A percentile compares a stretch with the other conserved stretches of the same genome.
phyloP scores from a whole-genome alignment of 2,113 vertebrate genomes.

The Lipophrys pholis region DNA sequence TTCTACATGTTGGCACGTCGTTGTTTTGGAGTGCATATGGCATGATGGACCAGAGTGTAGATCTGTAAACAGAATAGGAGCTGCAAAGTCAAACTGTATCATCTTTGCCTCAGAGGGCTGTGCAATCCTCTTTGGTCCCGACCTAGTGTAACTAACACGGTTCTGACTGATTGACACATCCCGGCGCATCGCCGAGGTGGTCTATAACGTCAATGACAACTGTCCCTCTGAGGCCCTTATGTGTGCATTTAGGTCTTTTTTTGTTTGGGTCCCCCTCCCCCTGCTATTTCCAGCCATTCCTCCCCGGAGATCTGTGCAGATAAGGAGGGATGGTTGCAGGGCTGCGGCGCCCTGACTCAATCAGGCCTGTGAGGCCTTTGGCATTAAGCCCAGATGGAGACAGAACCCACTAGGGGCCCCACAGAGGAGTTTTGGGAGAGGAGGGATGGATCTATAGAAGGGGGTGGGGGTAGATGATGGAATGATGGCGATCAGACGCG shows the following conservation, averaged over 20 bases:
- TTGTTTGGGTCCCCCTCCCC: slow-evolving; percentile 20
- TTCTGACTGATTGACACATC: slow-evolving; percentile 57
- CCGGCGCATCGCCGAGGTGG: slow-evolving; percentile 32
- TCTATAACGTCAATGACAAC: slow-evolving; percentile 65
- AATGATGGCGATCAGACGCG: slow-evolving; percentile 79
- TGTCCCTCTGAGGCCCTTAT: slow-evolving; percentile 61
- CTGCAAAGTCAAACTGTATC: slow-evolving; percentile 49
- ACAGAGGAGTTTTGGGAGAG: slow-evolving; percentile 28
- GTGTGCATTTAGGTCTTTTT: slow-evolving; percentile 47
- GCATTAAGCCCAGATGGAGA: slow-evolving; percentile 81
- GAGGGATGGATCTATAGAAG: neutral
- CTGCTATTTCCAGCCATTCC: slow-evolving; percentile 55
- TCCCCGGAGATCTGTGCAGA: slow-evolving; percentile 46
- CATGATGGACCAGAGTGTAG: neutral
- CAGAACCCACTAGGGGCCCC: slow-evolving; percentile 81
- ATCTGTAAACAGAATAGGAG: slow-evolving; percentile 11
- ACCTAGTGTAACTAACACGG: slow-evolving; percentile 33
- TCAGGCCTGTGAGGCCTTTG: slow-evolving; percentile 80
- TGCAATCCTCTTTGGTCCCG: slow-evolving; percentile 25
- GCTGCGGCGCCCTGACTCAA: slow-evolving; percentile 67
- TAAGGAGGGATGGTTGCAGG: slow-evolving; percentile 73
- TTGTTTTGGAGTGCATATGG: too few relatives aligned
- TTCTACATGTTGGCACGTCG: too few relatives aligned
- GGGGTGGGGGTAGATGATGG: slow-evolving; percentile 55
- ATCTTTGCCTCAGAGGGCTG: slow-evolving; percentile 29